These are phyloP conservation scores for Dryobotodes eremita DNA, from an alignment of 2,888 invertebrate species.

Conservation along the genomic window DNA sequence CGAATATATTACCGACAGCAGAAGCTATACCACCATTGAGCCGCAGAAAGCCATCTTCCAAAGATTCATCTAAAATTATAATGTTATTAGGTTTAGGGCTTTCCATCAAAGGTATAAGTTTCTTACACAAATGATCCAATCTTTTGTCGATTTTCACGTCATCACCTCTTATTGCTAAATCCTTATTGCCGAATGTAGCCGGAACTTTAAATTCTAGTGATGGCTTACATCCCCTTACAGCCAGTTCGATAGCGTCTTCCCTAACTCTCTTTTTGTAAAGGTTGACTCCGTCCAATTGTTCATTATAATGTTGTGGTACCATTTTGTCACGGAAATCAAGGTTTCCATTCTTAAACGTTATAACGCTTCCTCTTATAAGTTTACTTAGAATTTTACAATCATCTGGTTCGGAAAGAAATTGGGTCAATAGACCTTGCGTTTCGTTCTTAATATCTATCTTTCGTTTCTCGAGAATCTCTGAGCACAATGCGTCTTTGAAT, in stretches of 20 bases:
- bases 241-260: neutral
- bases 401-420: neutral
- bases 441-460: neutral
- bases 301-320: neutral
- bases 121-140: neutral
- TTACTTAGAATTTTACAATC: neutral
- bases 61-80: neutral
- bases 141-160: neutral
- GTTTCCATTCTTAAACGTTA: neutral
- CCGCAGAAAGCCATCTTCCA: neutral
- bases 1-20: slow-evolving; percentile 8
- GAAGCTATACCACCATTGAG: slow-evolving; percentile 7
- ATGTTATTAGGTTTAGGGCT: neutral
- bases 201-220: slow-evolving; percentile 7
- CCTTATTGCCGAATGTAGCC: slow-evolving; percentile 13
- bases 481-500: slow-evolving; percentile 12
- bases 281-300: neutral
- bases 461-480: neutral
- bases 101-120: neutral
- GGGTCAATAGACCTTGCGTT: neutral
- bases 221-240: neutral
- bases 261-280: neutral
- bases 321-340: neutral
- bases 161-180: slow-evolving; percentile 14
- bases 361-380: slow-evolving; percentile 1